Base-by-base conservation (phyloP, 2,888 invertebrate species). In the Amorpha juglandis region DNA sequence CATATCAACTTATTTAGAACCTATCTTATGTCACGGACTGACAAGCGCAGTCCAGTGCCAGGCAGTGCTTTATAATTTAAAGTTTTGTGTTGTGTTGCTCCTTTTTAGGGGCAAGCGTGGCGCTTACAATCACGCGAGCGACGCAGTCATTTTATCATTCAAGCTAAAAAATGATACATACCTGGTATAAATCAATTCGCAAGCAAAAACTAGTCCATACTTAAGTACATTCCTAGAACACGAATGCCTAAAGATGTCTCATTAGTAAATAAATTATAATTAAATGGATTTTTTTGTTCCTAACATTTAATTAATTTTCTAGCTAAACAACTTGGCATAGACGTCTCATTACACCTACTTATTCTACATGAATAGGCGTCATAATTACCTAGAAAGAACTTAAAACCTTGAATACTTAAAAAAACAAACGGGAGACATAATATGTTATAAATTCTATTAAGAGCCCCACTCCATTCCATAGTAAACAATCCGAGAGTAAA, bases 401-500 rank as follows among this genome's bases (percentile, higher is more conserved):
- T 50, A 9, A 50, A 19, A 19, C 6, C 38, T 58, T 19, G 12
- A 58, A 42, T 19, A 19, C 19, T 19, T 58, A 12, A 6, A 19
- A 33, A 27, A 33, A 52, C 6, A 50, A 50, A 52, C 12, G 14
- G 12, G 6, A n/a, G n/a, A n/a, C n/a, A n/a, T n/a, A 42, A 58
- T 16, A 19, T 63, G 35, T 51, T 6, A 35, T 63, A 16, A 35
- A 48, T 11, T 62, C n/a, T 11, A 62, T 19, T 47, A 48, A 62
- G 47, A 27, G 33, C 45, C 21, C 16, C 16, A 12, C 38, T 45
- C 62, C 19, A 19, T 45, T 2, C 16, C 42, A 45, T 27, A 47
- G 27, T 62, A 62, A 62, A 62, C 62, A 62, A 45, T 45, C 27
- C 33, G 6, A 21, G 38, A 64, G 51, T 51, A 64, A 42, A 64